Base-by-base conservation (phyloP, 1,140 invertebrate genomes). In the Temnothorax curvispinosus region DNA sequence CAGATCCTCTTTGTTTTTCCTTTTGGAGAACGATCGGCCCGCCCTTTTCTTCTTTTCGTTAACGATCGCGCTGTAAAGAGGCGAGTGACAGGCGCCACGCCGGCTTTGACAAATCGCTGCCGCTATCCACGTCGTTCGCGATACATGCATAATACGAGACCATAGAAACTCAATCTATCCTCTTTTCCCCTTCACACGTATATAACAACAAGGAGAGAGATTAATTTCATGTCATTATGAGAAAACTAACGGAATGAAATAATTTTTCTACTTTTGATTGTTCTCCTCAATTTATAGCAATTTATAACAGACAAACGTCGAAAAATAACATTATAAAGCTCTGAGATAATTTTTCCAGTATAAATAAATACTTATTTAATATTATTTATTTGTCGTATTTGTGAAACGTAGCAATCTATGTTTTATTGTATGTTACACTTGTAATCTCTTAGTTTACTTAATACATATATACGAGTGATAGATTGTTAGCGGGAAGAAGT, bases 11-110 rank as follows among this genome's bases (percentile, higher is more conserved):
- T 91, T 90, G 88, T 90, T 87, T 27, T 89, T 91, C 85, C 90
- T 91, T 91, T 91, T 91, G 64, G 64, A 60, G 85, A 89, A 62
- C 85, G 85, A 60, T 77, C 71, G 87, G 60, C 47, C 72, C 85
- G 54, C 67, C 71, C 71, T 86, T 76, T 87, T 84, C 72, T 84
- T 67, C 62, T 47, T 81, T 85, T 72, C 87, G 87, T 93, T 88
- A 89, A 91, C 90, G 88, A 90, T 88, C 85, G 84, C 78, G 62
- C 85, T 65, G 90, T 89, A 91, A 91, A 89, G 86, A 89, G 90
- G 74, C 90, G 90, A 91, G 82, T 89, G 90, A 91, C 90, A 91
- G 90, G 85, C 90, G 90, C 90, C 90, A 91, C 90, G 87, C 90
- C 86, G 86, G 64, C 85, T 89, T 91, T 91, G 90, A 91, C 88